Conservation (phyloP, 1,140 invertebrate species). For the Neodiprion pinetum region DNA sequence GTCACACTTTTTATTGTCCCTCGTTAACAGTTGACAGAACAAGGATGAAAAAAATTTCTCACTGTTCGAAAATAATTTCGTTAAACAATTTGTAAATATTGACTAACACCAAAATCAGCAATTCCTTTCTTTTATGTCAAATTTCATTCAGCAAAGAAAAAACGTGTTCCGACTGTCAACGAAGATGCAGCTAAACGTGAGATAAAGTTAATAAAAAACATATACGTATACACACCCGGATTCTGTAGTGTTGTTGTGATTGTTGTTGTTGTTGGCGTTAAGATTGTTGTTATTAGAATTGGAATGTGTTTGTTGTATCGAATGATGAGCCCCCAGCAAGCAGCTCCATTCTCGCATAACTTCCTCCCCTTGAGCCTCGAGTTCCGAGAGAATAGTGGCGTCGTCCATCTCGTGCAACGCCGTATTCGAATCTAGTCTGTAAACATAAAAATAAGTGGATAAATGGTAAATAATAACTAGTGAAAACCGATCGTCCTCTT, state of each 20-base stretch:
- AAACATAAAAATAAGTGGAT: constrained; percentile 26
- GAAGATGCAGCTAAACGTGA: no score
- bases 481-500: constrained; percentile 7
- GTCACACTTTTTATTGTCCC: no score
- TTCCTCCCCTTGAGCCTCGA: constrained; percentile 63
- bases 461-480: constrained; percentile 13
- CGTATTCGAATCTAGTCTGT: constrained; percentile 57
- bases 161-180: no score
- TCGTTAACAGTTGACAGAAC: no score
- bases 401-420: constrained; percentile 62
- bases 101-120: no score
- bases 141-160: no score
- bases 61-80: no score
- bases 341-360: constrained; percentile 65
- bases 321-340: constrained; percentile 57
- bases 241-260: constrained; percentile 43
- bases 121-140: no score
- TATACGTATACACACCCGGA: constrained; percentile 52
- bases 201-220: neutral
- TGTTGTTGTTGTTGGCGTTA: constrained; percentile 53
- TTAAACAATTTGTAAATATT: no score
- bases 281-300: constrained; percentile 55
- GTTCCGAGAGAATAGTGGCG: constrained; percentile 60
- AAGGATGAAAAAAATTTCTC: no score
- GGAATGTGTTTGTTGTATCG: constrained; percentile 37